A percentile compares a stretch with the other conserved stretches of the same genome.
These are phyloP conservation scores for Trypoxylus dichotomus DNA, from an alignment of 1,140 invertebrate species.

Conservation along the genomic window DNA sequence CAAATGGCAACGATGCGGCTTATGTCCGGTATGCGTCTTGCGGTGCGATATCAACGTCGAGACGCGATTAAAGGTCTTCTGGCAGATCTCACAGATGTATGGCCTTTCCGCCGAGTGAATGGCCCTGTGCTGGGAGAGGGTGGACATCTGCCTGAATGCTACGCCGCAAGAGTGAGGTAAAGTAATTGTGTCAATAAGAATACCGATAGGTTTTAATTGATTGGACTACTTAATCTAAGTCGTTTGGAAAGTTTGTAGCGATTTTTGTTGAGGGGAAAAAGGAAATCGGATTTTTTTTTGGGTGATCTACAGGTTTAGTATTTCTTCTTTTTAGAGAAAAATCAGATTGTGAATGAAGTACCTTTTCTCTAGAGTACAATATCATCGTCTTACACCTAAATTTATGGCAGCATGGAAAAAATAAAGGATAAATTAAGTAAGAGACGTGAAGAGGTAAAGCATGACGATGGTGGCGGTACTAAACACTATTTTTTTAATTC, in stretches of 20 bases:
- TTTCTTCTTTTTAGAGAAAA: too few species aligned
- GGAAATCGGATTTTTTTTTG: too few species aligned
- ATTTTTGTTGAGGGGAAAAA: background rate
- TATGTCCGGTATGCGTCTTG: constrained; percentile 72
- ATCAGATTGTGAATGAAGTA: too few species aligned
- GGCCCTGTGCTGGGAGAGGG: constrained; percentile 72
- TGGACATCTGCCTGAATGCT: constrained; percentile 77
- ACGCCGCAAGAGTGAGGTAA: background rate
- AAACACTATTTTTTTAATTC: too few species aligned
- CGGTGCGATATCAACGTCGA: constrained; percentile 75
- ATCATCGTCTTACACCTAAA: too few species aligned
- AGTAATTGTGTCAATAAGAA: background rate
- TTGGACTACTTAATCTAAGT: too few species aligned
- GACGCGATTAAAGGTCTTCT: constrained; percentile 75
- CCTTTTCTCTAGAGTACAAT: too few species aligned
- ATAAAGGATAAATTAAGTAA: too few species aligned
- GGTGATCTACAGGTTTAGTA: too few species aligned
- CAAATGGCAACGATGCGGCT: constrained; percentile 71
- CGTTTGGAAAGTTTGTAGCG: background rate
- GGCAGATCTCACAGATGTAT: constrained; percentile 72
- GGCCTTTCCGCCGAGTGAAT: constrained; percentile 72
- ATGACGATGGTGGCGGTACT: too few species aligned
- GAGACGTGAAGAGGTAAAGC: too few species aligned
- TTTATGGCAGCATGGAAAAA: too few species aligned
- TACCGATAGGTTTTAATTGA: background rate